phyloP scores from a whole-genome alignment of 2,888 invertebrate species.

The Sclerodermus sp. region DNA sequence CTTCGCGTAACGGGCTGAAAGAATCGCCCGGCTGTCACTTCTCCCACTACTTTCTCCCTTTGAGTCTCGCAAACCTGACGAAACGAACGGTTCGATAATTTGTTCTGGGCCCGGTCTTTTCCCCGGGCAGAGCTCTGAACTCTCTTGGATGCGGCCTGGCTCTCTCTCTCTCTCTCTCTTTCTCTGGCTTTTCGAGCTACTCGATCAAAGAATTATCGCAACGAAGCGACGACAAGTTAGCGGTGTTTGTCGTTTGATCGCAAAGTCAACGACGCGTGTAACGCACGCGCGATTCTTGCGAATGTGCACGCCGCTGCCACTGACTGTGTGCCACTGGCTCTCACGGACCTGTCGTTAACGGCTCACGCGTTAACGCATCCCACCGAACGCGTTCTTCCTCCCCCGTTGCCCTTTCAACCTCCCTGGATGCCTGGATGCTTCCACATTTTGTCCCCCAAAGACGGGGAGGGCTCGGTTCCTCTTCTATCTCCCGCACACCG shows the following conservation, averaged over 20 bases:
- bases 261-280: conserved; percentile 41
- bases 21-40: no score
- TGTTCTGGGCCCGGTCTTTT: no score
- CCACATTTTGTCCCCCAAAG: conserved; percentile 6
- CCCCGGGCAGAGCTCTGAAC: no score
- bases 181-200: conserved; percentile 41
- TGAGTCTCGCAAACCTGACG: no score
- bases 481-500: neutral
- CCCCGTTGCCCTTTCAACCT: neutral
- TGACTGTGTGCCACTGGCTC: conserved; percentile 12
- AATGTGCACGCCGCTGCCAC: conserved; percentile 3
- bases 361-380: conserved; percentile 25
- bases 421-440: conserved; percentile 28
- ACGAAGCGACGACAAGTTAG: conserved; percentile 41
- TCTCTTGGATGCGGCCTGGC: neutral
- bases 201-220: conserved; percentile 53
- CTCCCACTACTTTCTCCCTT: no score
- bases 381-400: neutral
- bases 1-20: no score
- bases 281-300: neutral
- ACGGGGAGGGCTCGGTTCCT: no score
- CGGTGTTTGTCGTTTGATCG: conserved; percentile 47
- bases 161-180: neutral
- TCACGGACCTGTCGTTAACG: conserved; percentile 35
- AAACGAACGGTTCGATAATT: no score